A percentile compares a stretch with the other conserved stretches of the same genome.
Evolutionary conservation across 2,113 vertebrate species (phyloP).

Genomic region (Porphyrio hochstetteri): DNA sequence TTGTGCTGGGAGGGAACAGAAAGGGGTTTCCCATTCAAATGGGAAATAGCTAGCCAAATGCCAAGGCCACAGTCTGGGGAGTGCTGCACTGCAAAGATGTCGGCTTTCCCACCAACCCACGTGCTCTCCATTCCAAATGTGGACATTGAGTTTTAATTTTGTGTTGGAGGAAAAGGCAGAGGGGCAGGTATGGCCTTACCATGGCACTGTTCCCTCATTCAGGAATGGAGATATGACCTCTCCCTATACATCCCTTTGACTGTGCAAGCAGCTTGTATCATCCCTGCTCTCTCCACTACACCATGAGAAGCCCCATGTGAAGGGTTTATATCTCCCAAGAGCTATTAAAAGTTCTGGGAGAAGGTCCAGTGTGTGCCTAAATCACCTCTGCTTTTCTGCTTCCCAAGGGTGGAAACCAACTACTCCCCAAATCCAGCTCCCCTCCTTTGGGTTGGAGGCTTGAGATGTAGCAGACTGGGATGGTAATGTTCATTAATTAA

Average conservation of each 20-base stretch:
- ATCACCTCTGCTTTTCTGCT: not conserved
- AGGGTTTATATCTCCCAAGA: not conserved
- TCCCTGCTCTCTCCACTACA: not conserved
- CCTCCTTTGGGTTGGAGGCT: not conserved
- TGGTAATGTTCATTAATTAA: not conserved
- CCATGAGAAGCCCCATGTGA: not conserved
- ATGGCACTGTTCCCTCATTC: not conserved
- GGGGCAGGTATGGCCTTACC: not conserved
- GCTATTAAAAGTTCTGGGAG: not conserved
- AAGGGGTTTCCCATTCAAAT: not conserved
- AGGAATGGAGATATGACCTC: not conserved
- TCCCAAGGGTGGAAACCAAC: not conserved
- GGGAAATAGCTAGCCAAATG: not conserved
- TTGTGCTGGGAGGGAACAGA: not conserved
- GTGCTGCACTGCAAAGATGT: rapidly evolving
- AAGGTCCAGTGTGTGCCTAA: not conserved
- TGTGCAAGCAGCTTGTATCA: not conserved
- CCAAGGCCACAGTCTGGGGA: not conserved
- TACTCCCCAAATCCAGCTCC: not conserved
- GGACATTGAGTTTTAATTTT: not conserved
- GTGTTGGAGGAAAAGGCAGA: not conserved
- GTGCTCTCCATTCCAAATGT: not conserved
- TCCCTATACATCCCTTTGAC: not conserved
- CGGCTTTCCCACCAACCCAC: not conserved
- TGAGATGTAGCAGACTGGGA: not conserved